These are phyloP conservation scores for Sardina pilchardus DNA, from an alignment of 2,113 vertebrate genomes.

Conservation along the genomic window DNA sequence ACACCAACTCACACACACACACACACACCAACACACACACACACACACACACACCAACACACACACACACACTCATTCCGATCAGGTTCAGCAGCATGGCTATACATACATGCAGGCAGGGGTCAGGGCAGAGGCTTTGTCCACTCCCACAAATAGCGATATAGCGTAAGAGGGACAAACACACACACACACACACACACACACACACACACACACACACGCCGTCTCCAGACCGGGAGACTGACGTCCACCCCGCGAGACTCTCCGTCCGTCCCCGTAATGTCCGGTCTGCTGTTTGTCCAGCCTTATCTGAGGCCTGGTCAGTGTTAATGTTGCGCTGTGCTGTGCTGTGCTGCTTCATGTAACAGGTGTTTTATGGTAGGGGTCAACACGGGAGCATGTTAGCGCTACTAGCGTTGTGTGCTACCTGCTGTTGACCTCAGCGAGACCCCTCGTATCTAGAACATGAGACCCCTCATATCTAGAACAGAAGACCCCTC, in stretches of 20 bases:
- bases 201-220: not conserved
- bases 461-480: no score
- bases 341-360: not conserved
- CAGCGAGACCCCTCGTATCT: not conserved
- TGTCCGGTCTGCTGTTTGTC: not conserved
- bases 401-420: not conserved
- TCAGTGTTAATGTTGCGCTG: not conserved
- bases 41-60: not conserved
- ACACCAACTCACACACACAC: constrained; percentile 1
- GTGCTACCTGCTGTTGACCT: not conserved
- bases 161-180: not conserved
- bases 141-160: constrained; percentile 57
- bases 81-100: constrained; percentile 49
- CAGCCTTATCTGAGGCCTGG: not conserved
- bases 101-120: constrained; percentile 63
- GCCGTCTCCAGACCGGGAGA: no score
- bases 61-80: constrained; percentile 46
- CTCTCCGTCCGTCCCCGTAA: not conserved
- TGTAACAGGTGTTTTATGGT: not conserved
- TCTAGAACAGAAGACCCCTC: not conserved
- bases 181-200: not conserved
- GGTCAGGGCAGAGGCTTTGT: constrained; percentile 58
- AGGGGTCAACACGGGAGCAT: not conserved
- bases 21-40: constrained; percentile 6
- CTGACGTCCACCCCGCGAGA: no score